These are phyloP conservation scores for Nothoprocta pentlandii DNA, from an alignment of 2,113 vertebrate species.

Conservation along the genomic window DNA sequence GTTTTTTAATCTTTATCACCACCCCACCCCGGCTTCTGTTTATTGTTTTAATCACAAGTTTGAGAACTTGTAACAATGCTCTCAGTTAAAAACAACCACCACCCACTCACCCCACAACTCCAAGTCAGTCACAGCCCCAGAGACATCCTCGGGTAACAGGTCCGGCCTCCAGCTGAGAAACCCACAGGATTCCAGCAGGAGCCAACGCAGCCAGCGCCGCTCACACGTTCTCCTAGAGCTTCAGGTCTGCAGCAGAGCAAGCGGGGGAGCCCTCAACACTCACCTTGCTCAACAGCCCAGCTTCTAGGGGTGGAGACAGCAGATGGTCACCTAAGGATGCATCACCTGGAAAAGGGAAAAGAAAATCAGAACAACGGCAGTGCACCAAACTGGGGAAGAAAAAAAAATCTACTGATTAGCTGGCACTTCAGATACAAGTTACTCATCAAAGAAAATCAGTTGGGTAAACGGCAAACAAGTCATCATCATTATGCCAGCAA, in stretches of 20 bases:
- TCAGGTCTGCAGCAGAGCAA: accelerated
- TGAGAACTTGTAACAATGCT: not conserved
- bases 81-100: not conserved
- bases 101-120: too few relatives aligned
- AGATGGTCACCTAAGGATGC: not conserved
- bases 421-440: conserved; percentile 55
- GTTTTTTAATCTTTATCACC: not conserved
- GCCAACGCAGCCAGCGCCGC: accelerated
- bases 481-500: conserved; percentile 39
- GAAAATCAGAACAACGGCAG: not conserved
- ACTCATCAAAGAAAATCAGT: conserved; percentile 45
- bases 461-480: conserved; percentile 57
- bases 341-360: not conserved
- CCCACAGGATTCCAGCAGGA: not conserved
- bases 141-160: not conserved
- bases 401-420: not conserved
- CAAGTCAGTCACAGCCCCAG: not conserved
- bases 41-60: not conserved
- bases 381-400: not conserved
- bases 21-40: not conserved
- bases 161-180: not conserved
- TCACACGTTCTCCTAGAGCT: not conserved
- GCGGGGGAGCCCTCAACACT: not conserved
- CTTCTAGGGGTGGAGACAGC: accelerated
- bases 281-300: not conserved